Evolutionary conservation across 2,113 vertebrate species (phyloP).

Genomic region (Nyctereutes procyonoides): DNA sequence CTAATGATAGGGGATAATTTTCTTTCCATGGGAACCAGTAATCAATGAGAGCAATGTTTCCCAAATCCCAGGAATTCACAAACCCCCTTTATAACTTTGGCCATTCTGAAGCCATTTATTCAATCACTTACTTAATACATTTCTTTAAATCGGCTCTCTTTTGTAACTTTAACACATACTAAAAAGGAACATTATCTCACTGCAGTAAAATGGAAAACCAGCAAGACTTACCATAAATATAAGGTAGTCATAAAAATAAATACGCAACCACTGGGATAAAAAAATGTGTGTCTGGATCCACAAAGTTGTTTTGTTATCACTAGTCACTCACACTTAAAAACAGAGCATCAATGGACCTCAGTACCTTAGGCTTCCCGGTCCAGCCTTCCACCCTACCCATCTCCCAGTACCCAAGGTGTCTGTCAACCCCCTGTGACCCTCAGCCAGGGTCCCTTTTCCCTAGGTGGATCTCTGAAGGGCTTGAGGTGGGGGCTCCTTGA

Average conservation of each 20-base stretch:
- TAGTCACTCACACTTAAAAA: background rate
- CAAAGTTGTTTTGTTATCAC: background rate
- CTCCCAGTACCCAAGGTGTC: background rate
- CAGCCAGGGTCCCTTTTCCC: background rate
- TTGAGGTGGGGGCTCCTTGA: background rate
- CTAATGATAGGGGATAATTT: constrained; percentile 52
- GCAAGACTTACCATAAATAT: background rate
- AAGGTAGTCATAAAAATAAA: constrained; percentile 42
- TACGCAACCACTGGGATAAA: background rate
- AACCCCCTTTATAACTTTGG: background rate
- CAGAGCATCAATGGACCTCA: background rate
- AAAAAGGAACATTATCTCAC: background rate
- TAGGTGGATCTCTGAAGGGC: background rate
- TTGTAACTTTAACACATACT: background rate
- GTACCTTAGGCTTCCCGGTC: background rate
- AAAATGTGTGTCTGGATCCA: background rate
- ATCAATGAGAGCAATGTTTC: constrained; percentile 11
- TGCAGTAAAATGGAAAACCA: constrained; percentile 8
- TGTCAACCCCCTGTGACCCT: background rate
- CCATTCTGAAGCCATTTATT: background rate
- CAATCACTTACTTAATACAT: background rate
- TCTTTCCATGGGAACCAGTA: constrained; percentile 27
- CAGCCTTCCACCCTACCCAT: background rate
- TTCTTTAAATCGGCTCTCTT: constrained; percentile 6
- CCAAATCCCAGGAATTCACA: background rate